These are phyloP conservation scores for Sarotherodon lohbergeri DNA, from an alignment of 2,113 vertebrate genomes.

Conservation along the genomic window DNA sequence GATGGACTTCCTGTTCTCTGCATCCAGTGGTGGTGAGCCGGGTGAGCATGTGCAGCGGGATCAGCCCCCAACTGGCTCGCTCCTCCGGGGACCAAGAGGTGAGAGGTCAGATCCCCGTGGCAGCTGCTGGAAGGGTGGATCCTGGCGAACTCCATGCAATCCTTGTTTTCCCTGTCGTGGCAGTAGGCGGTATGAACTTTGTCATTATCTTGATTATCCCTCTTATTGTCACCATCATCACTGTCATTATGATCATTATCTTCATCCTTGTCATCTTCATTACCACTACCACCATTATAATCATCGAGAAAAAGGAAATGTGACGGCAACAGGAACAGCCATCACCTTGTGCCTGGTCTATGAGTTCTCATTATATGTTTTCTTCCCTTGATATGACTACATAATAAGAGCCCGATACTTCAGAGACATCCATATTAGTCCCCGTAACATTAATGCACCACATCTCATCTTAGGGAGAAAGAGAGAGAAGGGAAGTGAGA, in stretches of 20 bases:
- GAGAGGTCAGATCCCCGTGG: constrained; percentile 88
- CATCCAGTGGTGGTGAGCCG: constrained; percentile 90
- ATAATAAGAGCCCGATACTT: constrained; percentile 69
- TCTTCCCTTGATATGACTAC: constrained; percentile 64
- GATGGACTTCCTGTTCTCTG: constrained; percentile 94
- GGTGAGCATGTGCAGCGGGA: constrained; percentile 78
- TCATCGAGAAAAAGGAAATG: constrained; percentile 58
- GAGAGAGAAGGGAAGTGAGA: background rate
- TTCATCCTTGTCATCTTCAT: constrained; percentile 62
- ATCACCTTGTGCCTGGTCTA: constrained; percentile 47
- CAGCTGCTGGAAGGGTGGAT: constrained; percentile 87
- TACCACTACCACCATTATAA: constrained; percentile 58
- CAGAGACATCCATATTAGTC: constrained; percentile 64
- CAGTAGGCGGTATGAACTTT: constrained; percentile 23
- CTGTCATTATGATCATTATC: constrained; percentile 58
- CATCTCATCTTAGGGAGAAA: constrained; percentile 49
- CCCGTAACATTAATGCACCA: constrained; percentile 64
- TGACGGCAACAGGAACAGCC: constrained; percentile 43
- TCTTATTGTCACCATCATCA: constrained; percentile 39
- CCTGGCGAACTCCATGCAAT: constrained; percentile 87
- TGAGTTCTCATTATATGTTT: constrained; percentile 66
- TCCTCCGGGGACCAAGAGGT: constrained; percentile 84
- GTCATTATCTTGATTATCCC: constrained; percentile 59
- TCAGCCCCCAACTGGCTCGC: constrained; percentile 81
- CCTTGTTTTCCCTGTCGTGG: constrained; percentile 87